phyloP scores from a whole-genome alignment of 2,113 vertebrate genomes.

The Tragelaphus buxtoni region DNA sequence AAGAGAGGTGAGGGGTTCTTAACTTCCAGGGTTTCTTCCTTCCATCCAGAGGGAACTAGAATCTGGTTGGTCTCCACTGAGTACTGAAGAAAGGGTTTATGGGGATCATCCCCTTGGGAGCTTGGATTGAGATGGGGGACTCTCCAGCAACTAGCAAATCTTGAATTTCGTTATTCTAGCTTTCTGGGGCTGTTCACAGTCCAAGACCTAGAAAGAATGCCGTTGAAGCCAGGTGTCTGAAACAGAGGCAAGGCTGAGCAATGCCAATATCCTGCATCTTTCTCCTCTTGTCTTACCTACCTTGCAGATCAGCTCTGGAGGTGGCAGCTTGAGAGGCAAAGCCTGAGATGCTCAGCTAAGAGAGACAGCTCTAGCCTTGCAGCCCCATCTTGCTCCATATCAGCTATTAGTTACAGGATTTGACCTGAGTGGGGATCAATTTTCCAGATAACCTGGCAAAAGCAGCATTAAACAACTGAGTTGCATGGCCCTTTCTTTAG shows the following conservation, averaged over 20 bases:
- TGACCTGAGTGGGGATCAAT: background rate
- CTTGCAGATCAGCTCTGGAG: background rate
- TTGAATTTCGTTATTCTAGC: background rate
- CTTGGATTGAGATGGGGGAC: background rate
- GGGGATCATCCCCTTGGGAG: background rate
- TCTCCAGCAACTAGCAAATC: background rate
- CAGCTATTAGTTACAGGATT: background rate
- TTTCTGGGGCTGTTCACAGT: background rate
- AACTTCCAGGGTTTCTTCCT: background rate
- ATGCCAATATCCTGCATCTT: accelerated
- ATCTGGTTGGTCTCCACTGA: background rate
- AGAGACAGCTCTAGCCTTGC: background rate
- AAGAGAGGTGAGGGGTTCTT: accelerated
- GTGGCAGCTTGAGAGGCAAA: background rate
- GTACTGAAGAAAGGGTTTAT: background rate
- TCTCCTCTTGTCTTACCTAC: background rate
- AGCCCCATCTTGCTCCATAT: too few relatives aligned
- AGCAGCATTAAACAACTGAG: background rate
- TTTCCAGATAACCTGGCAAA: background rate
- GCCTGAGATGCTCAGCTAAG: too few relatives aligned
- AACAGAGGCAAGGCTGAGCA: background rate
- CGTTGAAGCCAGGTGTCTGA: background rate
- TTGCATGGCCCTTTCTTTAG: background rate
- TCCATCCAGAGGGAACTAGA: background rate
- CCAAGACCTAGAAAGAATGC: background rate